Evolutionary conservation across 2,113 vertebrate genomes (phyloP).

Genomic region (Ranitomeya imitator): DNA sequence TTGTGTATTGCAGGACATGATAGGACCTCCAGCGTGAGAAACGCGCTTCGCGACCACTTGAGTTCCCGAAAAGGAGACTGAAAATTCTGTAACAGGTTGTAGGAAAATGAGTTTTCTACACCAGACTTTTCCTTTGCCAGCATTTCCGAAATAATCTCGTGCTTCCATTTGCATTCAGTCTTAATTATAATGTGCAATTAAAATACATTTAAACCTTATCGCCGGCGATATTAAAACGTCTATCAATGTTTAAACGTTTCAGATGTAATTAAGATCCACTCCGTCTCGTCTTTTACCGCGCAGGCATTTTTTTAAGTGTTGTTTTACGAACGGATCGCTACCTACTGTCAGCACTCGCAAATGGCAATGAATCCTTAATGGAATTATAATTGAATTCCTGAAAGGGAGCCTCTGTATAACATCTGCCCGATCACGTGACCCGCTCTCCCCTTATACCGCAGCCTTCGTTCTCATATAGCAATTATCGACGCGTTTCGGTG

Average conservation of each 20-base stretch:
- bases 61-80: not conserved
- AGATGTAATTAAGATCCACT: slow-evolving; percentile 1
- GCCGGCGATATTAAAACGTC: not conserved
- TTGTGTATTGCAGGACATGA: not conserved
- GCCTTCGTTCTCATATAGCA: slow-evolving; percentile 59
- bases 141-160: not conserved
- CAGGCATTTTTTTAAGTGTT: not conserved
- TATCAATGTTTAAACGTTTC: slow-evolving; percentile 1
- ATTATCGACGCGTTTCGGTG: slow-evolving; percentile 70
- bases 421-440: slow-evolving; percentile 17
- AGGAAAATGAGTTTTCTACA: no score
- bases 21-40: not conserved
- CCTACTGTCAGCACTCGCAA: slow-evolving; percentile 10
- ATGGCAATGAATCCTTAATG: slow-evolving; percentile 41
- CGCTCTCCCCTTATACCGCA: slow-evolving; percentile 61
- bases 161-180: not conserved
- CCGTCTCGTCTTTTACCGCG: not conserved
- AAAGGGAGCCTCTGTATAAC: slow-evolving; percentile 22
- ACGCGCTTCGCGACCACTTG: not conserved
- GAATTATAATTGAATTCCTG: slow-evolving; percentile 53
- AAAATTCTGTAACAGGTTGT: no score
- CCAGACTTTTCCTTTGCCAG: not conserved
- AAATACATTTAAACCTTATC: slow-evolving; percentile 10
- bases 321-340: not conserved
- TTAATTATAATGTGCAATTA: not conserved